Percentiles rank a stretch among this genome's conserved stretches.
Evolutionary conservation across 1,140 invertebrate species (phyloP).

Genomic region (Macrobrachium nipponense): DNA sequence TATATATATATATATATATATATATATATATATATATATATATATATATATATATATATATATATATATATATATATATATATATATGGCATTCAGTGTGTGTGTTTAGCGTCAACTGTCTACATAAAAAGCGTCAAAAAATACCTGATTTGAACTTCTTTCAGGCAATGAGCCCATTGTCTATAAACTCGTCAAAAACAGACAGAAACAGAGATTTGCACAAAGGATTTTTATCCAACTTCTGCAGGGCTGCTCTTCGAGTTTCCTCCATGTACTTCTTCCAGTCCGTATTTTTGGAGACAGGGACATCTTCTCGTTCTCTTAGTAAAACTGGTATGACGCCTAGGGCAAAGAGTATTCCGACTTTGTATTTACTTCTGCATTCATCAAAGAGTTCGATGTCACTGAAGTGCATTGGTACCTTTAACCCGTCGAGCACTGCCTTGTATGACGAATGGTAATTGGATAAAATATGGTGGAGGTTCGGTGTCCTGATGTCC

Average conservation of each 20-base stretch:
- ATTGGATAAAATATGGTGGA: constrained; percentile 21
- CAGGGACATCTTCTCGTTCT: no score
- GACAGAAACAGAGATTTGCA: no score
- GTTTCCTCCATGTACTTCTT: no score
- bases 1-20: no score
- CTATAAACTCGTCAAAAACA: no score
- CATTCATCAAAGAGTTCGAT: constrained; percentile 32
- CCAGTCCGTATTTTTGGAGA: no score
- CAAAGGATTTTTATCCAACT: no score
- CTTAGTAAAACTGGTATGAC: no score
- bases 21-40: constrained; percentile 1
- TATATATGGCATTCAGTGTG: not conserved
- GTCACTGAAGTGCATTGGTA: constrained; percentile 14
- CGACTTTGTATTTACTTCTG: not conserved
- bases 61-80: constrained; percentile 31
- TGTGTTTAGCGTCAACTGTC: not conserved
- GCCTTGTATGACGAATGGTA: constrained; percentile 38
- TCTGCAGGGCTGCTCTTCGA: no score
- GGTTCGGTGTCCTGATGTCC: not conserved
- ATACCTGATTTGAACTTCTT: not conserved
- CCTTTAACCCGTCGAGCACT: not conserved
- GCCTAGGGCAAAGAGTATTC: no score
- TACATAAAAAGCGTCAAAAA: not conserved
- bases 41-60: constrained; percentile 34
- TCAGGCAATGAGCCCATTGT: no score